Evolutionary conservation across 1,140 invertebrate species (phyloP).

Genomic region (Pogonognathellus flavescens): DNA sequence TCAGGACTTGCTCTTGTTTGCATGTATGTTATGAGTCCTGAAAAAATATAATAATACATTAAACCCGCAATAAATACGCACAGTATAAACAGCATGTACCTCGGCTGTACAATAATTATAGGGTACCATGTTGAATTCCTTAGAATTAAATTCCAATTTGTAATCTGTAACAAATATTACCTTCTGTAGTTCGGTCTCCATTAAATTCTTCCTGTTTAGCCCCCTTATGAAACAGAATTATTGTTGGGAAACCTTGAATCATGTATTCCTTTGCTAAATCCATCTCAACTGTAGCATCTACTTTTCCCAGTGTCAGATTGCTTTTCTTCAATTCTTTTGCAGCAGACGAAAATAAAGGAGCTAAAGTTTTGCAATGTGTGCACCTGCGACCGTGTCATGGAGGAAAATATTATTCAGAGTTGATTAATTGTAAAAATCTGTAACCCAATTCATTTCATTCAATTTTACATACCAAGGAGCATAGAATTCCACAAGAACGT

Average conservation of each 20-base stretch:
- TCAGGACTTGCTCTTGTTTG: slow-evolving; percentile 71
- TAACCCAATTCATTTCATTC: no score
- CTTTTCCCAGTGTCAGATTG: slow-evolving; percentile 72
- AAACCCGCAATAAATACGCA: no score
- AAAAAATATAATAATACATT: neutral
- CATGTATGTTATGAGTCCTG: slow-evolving; percentile 74
- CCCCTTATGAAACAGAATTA: slow-evolving; percentile 71
- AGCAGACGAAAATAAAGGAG: slow-evolving; percentile 69
- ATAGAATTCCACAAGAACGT: slow-evolving; percentile 73
- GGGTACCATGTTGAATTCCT: no score
- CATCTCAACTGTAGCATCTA: slow-evolving; percentile 73
- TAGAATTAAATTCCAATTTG: no score
- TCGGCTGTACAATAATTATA: no score
- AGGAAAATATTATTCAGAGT: no score
- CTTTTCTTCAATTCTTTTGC: slow-evolving; percentile 69
- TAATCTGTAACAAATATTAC: slow-evolving; percentile 64
- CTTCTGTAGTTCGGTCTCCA: slow-evolving; percentile 70
- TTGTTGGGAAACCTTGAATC: slow-evolving; percentile 71
- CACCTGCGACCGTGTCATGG: slow-evolving; percentile 72
- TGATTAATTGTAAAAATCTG: no score
- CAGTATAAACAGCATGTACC: no score
- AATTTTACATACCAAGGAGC: slow-evolving; percentile 71
- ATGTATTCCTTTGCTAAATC: slow-evolving; percentile 71
- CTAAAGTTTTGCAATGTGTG: slow-evolving; percentile 69
- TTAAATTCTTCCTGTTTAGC: slow-evolving; percentile 71